These are phyloP conservation scores for Galleria mellonella DNA, from an alignment of 1,140 invertebrate species.

Conservation along the genomic window DNA sequence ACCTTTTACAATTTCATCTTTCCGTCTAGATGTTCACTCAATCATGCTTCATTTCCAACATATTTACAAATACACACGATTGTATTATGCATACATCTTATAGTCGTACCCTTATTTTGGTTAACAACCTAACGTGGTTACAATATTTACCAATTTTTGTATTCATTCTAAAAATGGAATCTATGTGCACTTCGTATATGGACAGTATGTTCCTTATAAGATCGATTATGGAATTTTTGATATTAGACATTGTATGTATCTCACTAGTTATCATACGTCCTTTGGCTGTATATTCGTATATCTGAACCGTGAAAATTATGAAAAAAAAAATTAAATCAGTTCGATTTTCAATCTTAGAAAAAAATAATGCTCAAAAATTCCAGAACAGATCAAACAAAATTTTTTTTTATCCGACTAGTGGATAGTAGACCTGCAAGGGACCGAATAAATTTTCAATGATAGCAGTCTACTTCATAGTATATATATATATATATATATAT, in stretches of 20 bases:
- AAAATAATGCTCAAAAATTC: background rate
- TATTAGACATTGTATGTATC: too few species aligned
- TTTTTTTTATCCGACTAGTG: slow-evolving; percentile 30
- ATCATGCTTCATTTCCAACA: too few species aligned
- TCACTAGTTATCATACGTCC: too few species aligned
- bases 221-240: background rate
- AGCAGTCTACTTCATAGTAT: slow-evolving; percentile 37
- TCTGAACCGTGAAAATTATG: too few species aligned
- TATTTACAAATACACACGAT: slow-evolving; percentile 17
- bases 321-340: background rate
- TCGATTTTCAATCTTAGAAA: background rate
- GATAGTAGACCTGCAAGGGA: slow-evolving; percentile 26
- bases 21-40: too few species aligned
- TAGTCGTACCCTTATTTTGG: too few species aligned
- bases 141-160: too few species aligned
- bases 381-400: slow-evolving; percentile 7
- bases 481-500: slow-evolving; percentile 24
- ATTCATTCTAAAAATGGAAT: slow-evolving; percentile 7
- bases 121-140: background rate
- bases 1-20: too few species aligned
- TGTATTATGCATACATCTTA: background rate
- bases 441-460: slow-evolving; percentile 21
- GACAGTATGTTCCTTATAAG: slow-evolving; percentile 22
- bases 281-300: too few species aligned
- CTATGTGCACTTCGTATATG: background rate